Conservation (phyloP, 2,888 invertebrate genomes). For the Drosophila algonquin region DNA sequence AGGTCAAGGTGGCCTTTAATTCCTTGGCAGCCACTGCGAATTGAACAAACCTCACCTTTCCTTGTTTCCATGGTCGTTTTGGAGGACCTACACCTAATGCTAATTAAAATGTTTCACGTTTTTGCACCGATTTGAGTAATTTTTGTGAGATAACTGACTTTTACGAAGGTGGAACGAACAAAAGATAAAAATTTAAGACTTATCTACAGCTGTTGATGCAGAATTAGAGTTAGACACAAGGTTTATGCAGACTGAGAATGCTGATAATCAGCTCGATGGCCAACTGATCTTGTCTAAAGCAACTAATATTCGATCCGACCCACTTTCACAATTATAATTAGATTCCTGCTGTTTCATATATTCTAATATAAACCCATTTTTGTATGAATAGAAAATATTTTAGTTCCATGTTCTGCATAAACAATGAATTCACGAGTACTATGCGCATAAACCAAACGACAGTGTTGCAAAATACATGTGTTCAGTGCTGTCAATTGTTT, state of each 20-base stretch:
- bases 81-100: background rate
- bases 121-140: background rate
- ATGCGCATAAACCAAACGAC: background rate
- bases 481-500: constrained; percentile 11
- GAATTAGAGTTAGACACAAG: background rate
- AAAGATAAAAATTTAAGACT: constrained; percentile 20
- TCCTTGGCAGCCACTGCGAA: constrained; percentile 18
- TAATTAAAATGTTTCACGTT: background rate
- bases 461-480: constrained; percentile 26
- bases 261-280: background rate
- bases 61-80: background rate
- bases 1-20: constrained; percentile 54
- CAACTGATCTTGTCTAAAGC: background rate
- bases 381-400: background rate
- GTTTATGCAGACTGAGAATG: constrained; percentile 11
- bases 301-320: background rate
- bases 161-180: background rate
- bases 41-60: constrained; percentile 36
- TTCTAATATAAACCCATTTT: background rate
- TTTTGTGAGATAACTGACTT: constrained; percentile 5
- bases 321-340: background rate
- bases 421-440: background rate
- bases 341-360: background rate
- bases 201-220: constrained; percentile 33
- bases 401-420: background rate